Evolutionary conservation across 2,797 vertebrate species (phyloP).

Genomic region (Brachyalestes nurse): DNA sequence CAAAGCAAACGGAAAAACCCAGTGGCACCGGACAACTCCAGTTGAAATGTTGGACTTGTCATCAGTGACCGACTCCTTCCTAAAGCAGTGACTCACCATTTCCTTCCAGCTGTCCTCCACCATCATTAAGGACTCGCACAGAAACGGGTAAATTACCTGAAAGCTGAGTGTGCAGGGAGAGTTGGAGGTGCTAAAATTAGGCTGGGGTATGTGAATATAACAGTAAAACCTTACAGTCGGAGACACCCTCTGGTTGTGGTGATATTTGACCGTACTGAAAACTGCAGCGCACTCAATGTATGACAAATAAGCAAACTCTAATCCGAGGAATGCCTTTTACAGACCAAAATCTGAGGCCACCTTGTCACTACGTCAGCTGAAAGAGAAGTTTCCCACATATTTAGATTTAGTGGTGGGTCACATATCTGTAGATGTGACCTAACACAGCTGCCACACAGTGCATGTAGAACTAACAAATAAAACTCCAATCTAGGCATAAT

Average conservation of each 20-base stretch:
- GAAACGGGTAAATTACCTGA: constrained; percentile 21
- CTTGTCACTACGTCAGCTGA: no score
- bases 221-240: constrained; percentile 4
- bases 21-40: constrained; percentile 22
- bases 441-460: no score
- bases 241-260: background rate
- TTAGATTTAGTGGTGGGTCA: no score
- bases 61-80: constrained; percentile 19
- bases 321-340: no score
- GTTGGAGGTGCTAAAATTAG: background rate
- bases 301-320: background rate
- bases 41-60: constrained; percentile 6
- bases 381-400: no score
- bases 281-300: background rate
- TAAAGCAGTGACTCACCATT: constrained; percentile 9
- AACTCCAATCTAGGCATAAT: no score
- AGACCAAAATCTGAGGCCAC: no score
- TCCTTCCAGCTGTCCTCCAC: constrained; percentile 3
- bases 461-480: no score
- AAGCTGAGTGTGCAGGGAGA: background rate
- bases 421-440: no score
- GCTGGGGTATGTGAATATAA: background rate
- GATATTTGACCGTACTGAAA: background rate
- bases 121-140: constrained; percentile 14
- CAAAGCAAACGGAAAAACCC: constrained; percentile 4